Percentiles rank a stretch among this genome's conserved stretches.
Conservation (phyloP, 2,797 vertebrate species). For the Phoxinus dragarum region DNA sequence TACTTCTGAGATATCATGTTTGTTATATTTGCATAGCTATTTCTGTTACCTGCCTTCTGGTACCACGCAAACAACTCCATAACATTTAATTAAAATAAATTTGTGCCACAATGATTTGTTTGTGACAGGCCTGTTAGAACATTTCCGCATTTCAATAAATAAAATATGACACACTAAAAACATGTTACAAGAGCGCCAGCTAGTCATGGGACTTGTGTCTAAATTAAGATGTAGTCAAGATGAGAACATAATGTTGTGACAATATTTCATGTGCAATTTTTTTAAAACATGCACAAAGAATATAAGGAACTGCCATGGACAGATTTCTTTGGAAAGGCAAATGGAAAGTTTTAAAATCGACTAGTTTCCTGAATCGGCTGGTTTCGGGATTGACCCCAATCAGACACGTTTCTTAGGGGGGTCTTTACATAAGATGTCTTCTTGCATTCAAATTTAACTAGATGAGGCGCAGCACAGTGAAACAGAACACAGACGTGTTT, state of each 20-base stretch:
- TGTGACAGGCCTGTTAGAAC: slow-evolving; percentile 17
- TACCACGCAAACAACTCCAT: slow-evolving; percentile 6
- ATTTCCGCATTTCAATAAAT: slow-evolving; percentile 14
- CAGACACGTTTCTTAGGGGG: slow-evolving; percentile 8
- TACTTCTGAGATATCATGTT: slow-evolving; percentile 16
- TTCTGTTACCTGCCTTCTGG: slow-evolving; percentile 39
- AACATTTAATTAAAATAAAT: slow-evolving; percentile 37
- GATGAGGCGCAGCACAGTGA: background rate
- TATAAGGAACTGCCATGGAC: background rate
- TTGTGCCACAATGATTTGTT: background rate
- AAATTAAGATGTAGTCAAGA: slow-evolving; percentile 5
- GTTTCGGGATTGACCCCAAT: background rate
- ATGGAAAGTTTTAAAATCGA: background rate
- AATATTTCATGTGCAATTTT: background rate
- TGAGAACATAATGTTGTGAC: slow-evolving; percentile 1
- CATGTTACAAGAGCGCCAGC: background rate
- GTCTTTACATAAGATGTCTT: slow-evolving; percentile 19
- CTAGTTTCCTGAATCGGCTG: background rate
- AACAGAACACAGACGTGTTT: background rate
- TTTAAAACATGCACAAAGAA: background rate
- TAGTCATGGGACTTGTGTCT: background rate
- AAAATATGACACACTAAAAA: slow-evolving; percentile 23
- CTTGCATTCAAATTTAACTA: background rate
- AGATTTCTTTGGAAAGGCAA: background rate
- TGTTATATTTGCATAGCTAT: slow-evolving; percentile 43